Percentiles rank a stretch among this genome's conserved stretches.
phyloP scores from a whole-genome alignment of 2,113 vertebrate genomes.

The Paramisgurnus dabryanus region DNA sequence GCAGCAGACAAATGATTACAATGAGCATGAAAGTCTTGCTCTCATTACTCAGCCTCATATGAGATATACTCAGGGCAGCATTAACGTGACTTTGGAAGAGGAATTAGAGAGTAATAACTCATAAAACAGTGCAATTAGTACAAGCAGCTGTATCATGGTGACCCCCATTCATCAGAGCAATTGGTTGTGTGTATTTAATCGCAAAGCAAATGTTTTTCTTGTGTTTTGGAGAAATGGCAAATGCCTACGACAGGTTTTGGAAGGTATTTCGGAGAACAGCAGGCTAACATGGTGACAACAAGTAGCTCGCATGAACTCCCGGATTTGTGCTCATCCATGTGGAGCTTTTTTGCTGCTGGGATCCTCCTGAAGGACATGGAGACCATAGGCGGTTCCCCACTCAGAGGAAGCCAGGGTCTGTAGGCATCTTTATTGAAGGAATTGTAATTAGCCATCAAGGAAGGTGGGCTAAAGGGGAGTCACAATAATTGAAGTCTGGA shows the following conservation, averaged over 20 bases:
- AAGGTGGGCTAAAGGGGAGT: constrained; percentile 68
- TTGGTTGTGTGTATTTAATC: constrained; percentile 62
- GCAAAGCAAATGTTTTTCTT: constrained; percentile 48
- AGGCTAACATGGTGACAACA: neutral
- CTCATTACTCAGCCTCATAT: constrained; percentile 65
- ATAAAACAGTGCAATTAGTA: constrained; percentile 74
- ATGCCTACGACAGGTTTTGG: constrained; percentile 28
- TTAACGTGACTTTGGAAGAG: constrained; percentile 57
- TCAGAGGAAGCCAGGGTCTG: constrained; percentile 62
- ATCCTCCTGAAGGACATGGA: constrained; percentile 66
- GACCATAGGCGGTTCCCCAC: constrained; percentile 40
- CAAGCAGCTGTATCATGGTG: constrained; percentile 71
- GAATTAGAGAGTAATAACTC: constrained; percentile 68
- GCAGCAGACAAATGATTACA: constrained; percentile 62
- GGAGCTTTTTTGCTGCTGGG: constrained; percentile 63
- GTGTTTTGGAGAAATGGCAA: constrained; percentile 40
- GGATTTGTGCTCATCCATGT: constrained; percentile 17
- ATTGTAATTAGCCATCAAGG: constrained; percentile 77
- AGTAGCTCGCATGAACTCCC: constrained; percentile 5
- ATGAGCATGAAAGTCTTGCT: constrained; percentile 65
- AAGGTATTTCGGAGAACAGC: neutral
- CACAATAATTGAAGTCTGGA: constrained; percentile 74
- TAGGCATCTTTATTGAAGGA: constrained; percentile 72
- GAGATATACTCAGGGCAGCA: constrained; percentile 61
- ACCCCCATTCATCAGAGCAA: constrained; percentile 73